Base-by-base conservation (phyloP, 2,888 invertebrate species). In the Caenorhabditis sp. region DNA sequence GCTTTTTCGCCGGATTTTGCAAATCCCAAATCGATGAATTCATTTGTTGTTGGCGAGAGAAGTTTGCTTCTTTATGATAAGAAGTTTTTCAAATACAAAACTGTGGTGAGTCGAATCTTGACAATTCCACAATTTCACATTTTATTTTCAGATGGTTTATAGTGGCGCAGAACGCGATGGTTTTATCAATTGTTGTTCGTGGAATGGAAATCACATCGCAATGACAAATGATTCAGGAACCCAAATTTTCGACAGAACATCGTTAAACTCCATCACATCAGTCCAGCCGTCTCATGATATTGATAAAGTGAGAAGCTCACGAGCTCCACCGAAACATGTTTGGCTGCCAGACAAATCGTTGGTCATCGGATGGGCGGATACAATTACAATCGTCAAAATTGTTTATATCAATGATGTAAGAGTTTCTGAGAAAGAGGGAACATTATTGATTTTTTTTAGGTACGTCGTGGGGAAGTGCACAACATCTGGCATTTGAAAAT, bases 211-310 rank as follows among this genome's bases (percentile, higher is more conserved):
- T 24, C 80, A 80, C 54, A 78, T 88, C 27, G 86, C 87, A 0
- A 88, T 88, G 73, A 86, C 84, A 10, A 88, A 88, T 64, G 88
- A 88, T 51, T 81, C 81, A 0, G 88, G 88, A 53, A 87, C 88
- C 17, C 69, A 85, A 31, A 66, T 87, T 23, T 86, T 82, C 59
- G 86, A 87, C 19, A 21, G 59, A 49, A 49, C n/a, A 21, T 21
- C 23, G 17, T 10, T 17, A 59, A n/a, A 17, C 14, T 21, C 37
- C 37, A 49, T 86, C 8, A 81, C 85, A 8, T 63, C 81, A 4
- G 77, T 86, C 12, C 71, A 78, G 58, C 86, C 86, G 4, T 63
- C 77, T 8, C 85, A 86, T 61, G 78, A 82, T 49, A 71, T 76
- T 43, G 82, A 81, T 60, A 36, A 71, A 26, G 69, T 83, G 43